Base-by-base conservation (phyloP, 2,888 invertebrate genomes). In the Cacoxenus indagator region DNA sequence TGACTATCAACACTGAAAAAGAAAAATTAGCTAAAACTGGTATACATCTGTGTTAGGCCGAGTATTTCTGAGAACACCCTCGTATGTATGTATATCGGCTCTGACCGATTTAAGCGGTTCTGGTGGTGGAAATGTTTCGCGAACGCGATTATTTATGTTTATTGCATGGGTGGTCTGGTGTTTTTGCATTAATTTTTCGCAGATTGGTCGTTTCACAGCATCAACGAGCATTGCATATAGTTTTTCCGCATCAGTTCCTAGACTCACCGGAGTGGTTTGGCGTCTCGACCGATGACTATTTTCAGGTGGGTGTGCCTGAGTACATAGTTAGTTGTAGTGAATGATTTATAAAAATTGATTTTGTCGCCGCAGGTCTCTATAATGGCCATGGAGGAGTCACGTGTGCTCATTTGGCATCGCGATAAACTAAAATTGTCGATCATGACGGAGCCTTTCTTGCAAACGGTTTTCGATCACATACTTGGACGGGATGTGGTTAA, bases 241-340 rank as follows among this genome's bases (percentile, higher is more conserved):
- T 95, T 86, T 93, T 94, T 89, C 93, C 93, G 69, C 94, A 94
- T 89, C 95, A 95, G 89, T 95, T 95, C 90, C 91, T 95, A 76
- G 95, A 95, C 89, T 95, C 95, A 73, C 95, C 95, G 64, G 95
- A 95, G 89, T 95, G 95, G 94, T 95, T 95, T 88, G 95, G 95
- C 73, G 95, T 95, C 59, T 94, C 94, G 67, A 94, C 95, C 31
- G 94, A 95, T 85, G 95, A 95, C 86, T 94, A 91, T 87, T 95
- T 95, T 88, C 95, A 95, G 91, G 95, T 94, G 88, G 81, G 70
- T 69, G 17, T 26, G 22, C n/a, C n/a, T 8, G 51, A 55, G 31
- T 64, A 54, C 6, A 2, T 14, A 55, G 5, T 0, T 14, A 64
- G 14, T 37, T 46, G 14, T 46, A 43, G 24, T 37, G 62, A 14